These are phyloP conservation scores for Hemitrygon akajei DNA, from an alignment of 2,797 vertebrate genomes.

Conservation along the genomic window DNA sequence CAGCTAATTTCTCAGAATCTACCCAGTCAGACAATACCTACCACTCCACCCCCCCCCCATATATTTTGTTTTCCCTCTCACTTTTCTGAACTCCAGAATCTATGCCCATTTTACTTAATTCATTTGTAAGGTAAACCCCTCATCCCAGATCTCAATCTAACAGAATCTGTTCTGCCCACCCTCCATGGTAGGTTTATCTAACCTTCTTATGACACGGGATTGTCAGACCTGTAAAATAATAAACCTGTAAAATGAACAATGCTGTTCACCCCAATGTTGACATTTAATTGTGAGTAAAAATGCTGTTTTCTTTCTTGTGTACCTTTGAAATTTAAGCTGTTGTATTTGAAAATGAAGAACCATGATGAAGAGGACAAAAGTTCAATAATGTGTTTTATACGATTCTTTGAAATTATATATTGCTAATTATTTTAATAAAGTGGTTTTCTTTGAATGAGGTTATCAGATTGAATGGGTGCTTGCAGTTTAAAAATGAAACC, in stretches of 20 bases:
- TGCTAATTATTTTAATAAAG: background rate
- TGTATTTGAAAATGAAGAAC: background rate
- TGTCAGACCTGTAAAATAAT: background rate
- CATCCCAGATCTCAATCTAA: no score
- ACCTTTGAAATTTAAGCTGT: background rate
- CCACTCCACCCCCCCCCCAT: no score
- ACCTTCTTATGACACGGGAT: no score
- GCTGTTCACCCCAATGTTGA: background rate
- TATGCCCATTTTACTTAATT: no score
- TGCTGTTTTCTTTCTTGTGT: background rate
- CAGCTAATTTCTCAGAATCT: no score
- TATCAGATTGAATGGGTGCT: background rate
- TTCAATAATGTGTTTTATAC: background rate
- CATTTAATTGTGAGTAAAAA: background rate
- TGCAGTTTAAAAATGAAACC: background rate
- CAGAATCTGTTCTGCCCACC: no score
- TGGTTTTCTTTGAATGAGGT: background rate
- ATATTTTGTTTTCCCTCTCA: no score
- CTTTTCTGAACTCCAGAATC: no score
- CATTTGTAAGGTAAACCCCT: no score
- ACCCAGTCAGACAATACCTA: no score
- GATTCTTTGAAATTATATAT: background rate
- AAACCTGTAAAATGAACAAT: background rate
- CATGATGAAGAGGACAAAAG: background rate
- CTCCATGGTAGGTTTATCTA: no score